Evolutionary conservation across 2,113 vertebrate genomes (phyloP).

Genomic region (Symphodus melops): DNA sequence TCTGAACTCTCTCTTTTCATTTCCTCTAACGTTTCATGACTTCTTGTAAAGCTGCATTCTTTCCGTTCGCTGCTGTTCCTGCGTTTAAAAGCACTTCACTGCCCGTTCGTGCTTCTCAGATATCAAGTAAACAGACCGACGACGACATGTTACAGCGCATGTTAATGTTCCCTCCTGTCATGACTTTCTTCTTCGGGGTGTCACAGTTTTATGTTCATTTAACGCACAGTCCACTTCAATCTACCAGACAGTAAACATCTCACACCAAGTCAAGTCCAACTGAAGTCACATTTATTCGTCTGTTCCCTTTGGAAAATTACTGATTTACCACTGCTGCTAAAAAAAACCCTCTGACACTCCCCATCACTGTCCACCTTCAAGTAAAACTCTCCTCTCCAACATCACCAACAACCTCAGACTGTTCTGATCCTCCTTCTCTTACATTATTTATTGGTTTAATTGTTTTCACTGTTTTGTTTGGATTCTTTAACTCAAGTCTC

Average conservation of each 20-base stretch:
- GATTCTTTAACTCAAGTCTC: too few species aligned
- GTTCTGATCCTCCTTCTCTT: too few species aligned
- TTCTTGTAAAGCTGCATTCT: background rate
- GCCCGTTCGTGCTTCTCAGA: slow-evolving; percentile 3
- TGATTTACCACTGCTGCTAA: too few species aligned
- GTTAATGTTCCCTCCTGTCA: background rate
- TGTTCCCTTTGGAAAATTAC: too few species aligned
- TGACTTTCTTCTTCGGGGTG: background rate
- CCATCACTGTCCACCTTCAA: too few species aligned
- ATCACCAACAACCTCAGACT: too few species aligned
- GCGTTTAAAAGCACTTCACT: slow-evolving; percentile 7
- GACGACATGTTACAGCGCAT: background rate
- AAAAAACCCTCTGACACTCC: too few species aligned
- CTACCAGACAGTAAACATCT: background rate
- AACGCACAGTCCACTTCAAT: background rate
- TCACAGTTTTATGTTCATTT: too few species aligned
- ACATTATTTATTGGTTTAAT: too few species aligned
- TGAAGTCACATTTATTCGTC: background rate
- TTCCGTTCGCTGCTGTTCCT: slow-evolving; percentile 19
- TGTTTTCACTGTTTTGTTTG: too few species aligned
- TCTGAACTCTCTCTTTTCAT: too few species aligned
- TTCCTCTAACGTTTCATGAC: background rate
- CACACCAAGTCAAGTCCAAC: background rate
- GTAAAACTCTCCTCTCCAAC: too few species aligned
- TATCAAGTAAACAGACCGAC: background rate